Evolutionary conservation across 2,113 vertebrate genomes (phyloP), one percentile per base, ranked within the genome.

Genomic region (Tenrec ecaudatus): DNA sequence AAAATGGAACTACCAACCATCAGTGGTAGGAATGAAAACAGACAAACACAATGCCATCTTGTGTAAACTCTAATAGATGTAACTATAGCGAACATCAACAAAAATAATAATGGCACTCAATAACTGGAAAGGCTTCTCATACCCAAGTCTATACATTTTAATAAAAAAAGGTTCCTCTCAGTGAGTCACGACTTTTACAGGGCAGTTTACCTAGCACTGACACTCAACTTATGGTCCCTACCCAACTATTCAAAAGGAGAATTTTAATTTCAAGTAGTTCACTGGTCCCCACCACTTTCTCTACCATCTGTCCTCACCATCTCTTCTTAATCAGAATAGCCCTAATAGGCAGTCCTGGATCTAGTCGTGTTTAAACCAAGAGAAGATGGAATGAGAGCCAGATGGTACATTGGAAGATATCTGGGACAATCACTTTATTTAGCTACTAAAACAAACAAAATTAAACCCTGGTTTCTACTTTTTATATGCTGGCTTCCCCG

Each of bases 351-450:
- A 95, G 90, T 64, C 85, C 85, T 96, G 76, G n/a, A 95, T 96
- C 43, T 36, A 89, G 93, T 53, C 31, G 38, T 47, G 80, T 90
- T 82, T 20, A 81, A 95, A 95, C 27, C 92, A 94, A 90, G 71
- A 96, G 90, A 95, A 86, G 93, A 90, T 33, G 64, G 86, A 94
- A 90, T 93, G 93, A 95, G 86, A 91, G 66, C 91, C 96, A 97
- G 95, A 96, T 97, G 96, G 94, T 88, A 96, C 96, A 97, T 92
- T 96, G 94, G 76, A 93, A n/a, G 69, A 83, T 91, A 94, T 92
- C 93, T 96, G 88, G 96, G 94, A 94, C 96, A 96, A 94, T 78
- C 89, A 94, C 93, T 96, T 94, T 93, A 95, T 95, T 97, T 94
- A 95, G 94, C 88, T 95, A 90, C 86, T 78, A 95, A 96, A 96